Conservation (phyloP, 2,888 invertebrate species). For the Drosophila paramelanica region DNA sequence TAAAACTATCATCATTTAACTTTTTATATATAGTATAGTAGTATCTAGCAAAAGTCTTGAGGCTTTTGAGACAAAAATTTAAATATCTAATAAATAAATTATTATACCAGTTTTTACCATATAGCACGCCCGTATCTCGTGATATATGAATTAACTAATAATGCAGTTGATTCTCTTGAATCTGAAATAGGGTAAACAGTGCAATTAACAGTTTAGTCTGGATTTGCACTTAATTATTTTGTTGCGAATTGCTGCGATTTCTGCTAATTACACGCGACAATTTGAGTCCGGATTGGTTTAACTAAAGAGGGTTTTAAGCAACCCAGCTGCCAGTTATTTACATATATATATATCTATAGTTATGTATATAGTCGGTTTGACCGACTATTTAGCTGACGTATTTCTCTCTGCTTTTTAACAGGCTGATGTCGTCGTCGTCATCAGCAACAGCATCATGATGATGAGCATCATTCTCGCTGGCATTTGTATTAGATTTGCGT, state of each 20-base stretch:
- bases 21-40: too few relatives aligned
- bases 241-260: constrained; percentile 30
- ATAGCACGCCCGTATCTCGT: constrained; percentile 13
- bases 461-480: constrained; percentile 34
- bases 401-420: constrained; percentile 34
- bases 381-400: constrained; percentile 53
- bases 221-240: constrained; percentile 27
- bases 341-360: background rate
- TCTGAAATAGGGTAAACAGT: constrained; percentile 27
- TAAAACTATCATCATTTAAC: background rate
- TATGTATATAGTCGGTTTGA: constrained; percentile 28
- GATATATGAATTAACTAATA: constrained; percentile 4
- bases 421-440: constrained; percentile 49
- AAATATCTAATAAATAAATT: too few relatives aligned
- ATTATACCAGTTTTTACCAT: background rate
- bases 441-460: constrained; percentile 26
- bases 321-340: background rate
- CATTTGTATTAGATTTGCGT: constrained; percentile 71
- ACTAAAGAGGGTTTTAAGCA: constrained; percentile 18
- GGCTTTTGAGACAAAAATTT: background rate
- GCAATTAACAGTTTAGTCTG: constrained; percentile 39
- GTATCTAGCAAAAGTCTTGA: background rate
- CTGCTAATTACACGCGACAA: constrained; percentile 66
- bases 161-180: constrained; percentile 1
- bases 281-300: constrained; percentile 27